These are phyloP conservation scores for Nothoprocta pentlandii DNA, from an alignment of 2,113 vertebrate genomes.

Conservation along the genomic window DNA sequence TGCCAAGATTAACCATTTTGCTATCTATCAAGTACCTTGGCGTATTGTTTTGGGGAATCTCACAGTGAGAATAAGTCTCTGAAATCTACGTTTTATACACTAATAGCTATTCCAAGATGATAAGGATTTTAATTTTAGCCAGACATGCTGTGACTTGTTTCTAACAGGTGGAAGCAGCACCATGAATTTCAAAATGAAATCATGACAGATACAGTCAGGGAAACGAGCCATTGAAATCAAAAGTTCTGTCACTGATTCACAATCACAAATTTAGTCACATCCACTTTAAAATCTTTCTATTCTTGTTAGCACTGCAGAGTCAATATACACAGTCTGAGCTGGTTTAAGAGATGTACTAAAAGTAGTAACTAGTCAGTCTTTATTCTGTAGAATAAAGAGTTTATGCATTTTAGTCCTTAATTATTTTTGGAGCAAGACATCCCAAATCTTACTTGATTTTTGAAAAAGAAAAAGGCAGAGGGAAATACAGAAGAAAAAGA, in stretches of 20 bases:
- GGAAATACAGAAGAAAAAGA: neutral
- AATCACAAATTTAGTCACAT: neutral
- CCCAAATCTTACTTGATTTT: neutral
- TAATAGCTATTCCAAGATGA: neutral
- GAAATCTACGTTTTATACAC: neutral
- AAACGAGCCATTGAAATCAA: neutral
- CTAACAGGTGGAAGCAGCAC: neutral
- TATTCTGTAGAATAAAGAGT: neutral
- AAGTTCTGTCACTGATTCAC: neutral
- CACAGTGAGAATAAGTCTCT: neutral
- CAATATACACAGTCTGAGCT: neutral
- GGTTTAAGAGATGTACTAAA: neutral
- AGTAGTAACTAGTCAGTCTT: slow-evolving; percentile 3
- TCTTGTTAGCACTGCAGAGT: neutral
- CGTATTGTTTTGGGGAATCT: neutral
- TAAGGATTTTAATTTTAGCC: neutral
- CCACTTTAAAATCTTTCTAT: neutral
- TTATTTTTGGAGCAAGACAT: neutral
- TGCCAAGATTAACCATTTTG: neutral
- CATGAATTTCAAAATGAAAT: neutral
- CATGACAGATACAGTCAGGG: neutral
- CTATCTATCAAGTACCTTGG: neutral
- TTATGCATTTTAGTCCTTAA: neutral
- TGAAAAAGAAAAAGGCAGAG: too few species aligned
- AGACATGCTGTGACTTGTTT: neutral